Base-by-base conservation (phyloP, 37 sponge, comb jelly and placozoan species). In the Hexactinellida sp. region DNA sequence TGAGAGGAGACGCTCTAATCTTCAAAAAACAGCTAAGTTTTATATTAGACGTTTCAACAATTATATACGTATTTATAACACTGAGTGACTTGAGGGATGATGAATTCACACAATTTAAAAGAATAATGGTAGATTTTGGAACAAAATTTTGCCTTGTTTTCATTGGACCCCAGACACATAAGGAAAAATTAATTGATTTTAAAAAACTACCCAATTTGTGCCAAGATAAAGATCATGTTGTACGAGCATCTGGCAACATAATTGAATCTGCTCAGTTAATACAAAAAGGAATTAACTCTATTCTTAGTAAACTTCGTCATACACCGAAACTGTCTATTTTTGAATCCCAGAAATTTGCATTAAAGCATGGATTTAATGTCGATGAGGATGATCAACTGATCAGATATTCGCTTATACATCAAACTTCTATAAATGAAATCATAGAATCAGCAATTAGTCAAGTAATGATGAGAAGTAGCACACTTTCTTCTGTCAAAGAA, bases 1-100 rank as follows among this genome's bases (percentile, higher is more conserved):
- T 88, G n/a, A 85, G 55, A 85, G 89, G 89, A n/a, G 83, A 88
- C 47, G 85, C 85, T 21, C 51, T 38, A 0, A 38, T 38, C 25
- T 39, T 54, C 28, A 0, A 37, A n/a, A 63, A n/a, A 38, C 89
- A 88, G 41, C 24, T 85, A 16, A 32, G 37, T 38, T 88, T 88
- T 1, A 19, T 88, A 7, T n/a, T 63, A 10, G 76, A 63, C 30
- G 30, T 63, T 7, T 63, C 76, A 63, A 63, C 76, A 25, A 10
- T 63, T 63, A 23, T 63, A 3, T 63, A 63, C 30, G 30, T 63
- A 25, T 63, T 63, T 63, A 63, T 63, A 25, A 25, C 76, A 25
- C 34, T 63, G 52, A 47, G 16, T 47, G 52, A 47, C 16, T 47
- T 47, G 52, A 16, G 16, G 52, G 52, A 47, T 47, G 16, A 47